Evolutionary conservation across 2,113 vertebrate species (phyloP), one percentile per base, ranked within the genome.

Genomic region (Phalacrocorax pelagicus): DNA sequence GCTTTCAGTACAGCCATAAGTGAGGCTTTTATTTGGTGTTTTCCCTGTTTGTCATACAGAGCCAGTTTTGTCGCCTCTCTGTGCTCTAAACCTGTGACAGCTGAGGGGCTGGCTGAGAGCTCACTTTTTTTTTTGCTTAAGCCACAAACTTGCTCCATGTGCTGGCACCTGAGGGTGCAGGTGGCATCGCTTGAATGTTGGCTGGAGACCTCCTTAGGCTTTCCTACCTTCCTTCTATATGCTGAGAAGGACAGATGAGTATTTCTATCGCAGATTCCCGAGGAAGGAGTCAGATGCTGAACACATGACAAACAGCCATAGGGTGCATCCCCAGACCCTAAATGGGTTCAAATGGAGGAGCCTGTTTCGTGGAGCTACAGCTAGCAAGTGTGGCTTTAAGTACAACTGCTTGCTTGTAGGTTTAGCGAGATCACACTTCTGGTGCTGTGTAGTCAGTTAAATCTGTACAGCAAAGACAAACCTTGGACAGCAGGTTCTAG

Each of bases 331-430:
- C 44, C 29, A 42, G 55, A 5, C 5, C 30, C 26, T 8, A 10
- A 44, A 15, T 6, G 1, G 1, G 11, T 12, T 27, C 36, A 15
- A 6, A 5, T 7, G 18, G 65, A 82, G 58, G 51, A 49, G 5
- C 1, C 0, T 0, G 1, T 49, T 38, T 15, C 1, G 2, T 9
- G 58, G 38, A 59, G 70, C 38, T 13, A 4, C 24, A 29, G 34
- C 27, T n/a, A 15, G 4, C 19, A 29, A 32, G 30, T 8, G 30
- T 5, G 36, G 62, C 62, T 52, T 32, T 26, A 18, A 18, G n/a
- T 5, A 5, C 2, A 16, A 8, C 47, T 21, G 17, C 38, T 63
- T 2, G 3, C 11, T 17, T 19, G 30, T 29, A 5, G 21, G 15
- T 27, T 59, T 14, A 11, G n/a, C 0, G 4, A 13, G 55, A 7